Evolutionary conservation across 2,113 vertebrate genomes (phyloP).

Genomic region (Phaethornis superciliosus): DNA sequence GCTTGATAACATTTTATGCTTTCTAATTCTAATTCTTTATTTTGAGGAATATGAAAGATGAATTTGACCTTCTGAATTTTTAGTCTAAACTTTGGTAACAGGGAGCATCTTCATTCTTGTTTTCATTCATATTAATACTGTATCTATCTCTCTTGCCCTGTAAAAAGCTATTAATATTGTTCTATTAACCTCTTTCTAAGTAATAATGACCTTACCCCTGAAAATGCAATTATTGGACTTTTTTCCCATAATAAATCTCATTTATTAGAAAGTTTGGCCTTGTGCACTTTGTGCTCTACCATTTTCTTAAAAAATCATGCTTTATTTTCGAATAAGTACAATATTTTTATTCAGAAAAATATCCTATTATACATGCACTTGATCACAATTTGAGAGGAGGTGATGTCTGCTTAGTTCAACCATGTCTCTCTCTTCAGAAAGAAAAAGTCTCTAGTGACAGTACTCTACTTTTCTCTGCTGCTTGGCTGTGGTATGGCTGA

Average conservation of each 20-base stretch:
- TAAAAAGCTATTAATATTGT: slow-evolving; percentile 65
- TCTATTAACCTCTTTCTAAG: slow-evolving; percentile 69
- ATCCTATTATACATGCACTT: background rate
- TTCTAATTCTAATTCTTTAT: slow-evolving; percentile 63
- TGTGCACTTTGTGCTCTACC: slow-evolving; percentile 73
- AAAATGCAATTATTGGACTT: slow-evolving; percentile 75
- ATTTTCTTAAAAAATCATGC: slow-evolving; percentile 57
- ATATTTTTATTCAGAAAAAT: slow-evolving; percentile 59
- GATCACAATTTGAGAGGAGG: background rate
- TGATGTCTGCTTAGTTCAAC: background rate
- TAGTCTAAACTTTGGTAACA: slow-evolving; percentile 47
- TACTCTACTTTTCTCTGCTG: background rate
- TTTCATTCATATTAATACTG: slow-evolving; percentile 71
- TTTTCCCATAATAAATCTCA: slow-evolving; percentile 77
- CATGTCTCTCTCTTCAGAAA: background rate
- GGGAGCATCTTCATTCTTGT: slow-evolving; percentile 66
- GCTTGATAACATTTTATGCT: slow-evolving; percentile 60
- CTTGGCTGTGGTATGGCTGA: background rate
- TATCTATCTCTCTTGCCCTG: slow-evolving; percentile 60
- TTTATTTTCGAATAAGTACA: slow-evolving; percentile 75
- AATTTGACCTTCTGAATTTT: slow-evolving; percentile 68
- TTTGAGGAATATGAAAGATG: slow-evolving; percentile 36
- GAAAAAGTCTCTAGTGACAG: background rate
- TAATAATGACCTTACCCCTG: slow-evolving; percentile 64
- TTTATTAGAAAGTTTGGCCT: slow-evolving; percentile 76